These are phyloP conservation scores for Phaonia tiefii DNA, from an alignment of 2,888 invertebrate genomes.

Conservation along the genomic window DNA sequence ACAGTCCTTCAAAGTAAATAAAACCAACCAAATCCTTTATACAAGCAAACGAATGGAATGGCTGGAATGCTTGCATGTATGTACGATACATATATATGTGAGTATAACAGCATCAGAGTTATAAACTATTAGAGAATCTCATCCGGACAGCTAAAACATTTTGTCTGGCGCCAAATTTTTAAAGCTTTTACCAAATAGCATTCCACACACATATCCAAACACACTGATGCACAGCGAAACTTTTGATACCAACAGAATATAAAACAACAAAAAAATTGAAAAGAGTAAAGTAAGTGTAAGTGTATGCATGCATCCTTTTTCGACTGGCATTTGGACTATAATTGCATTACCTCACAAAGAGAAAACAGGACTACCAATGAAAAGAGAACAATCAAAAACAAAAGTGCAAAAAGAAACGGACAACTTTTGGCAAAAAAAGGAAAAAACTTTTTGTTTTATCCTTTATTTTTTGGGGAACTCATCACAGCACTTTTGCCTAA, in stretches of 20 bases:
- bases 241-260: constrained; percentile 48
- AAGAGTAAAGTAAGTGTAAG: constrained; percentile 45
- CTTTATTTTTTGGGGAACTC: constrained; percentile 14
- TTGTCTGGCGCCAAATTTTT: constrained; percentile 67
- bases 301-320: no score
- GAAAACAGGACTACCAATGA: no score
- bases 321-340: constrained; percentile 41
- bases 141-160: constrained; percentile 57
- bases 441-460: constrained; percentile 6
- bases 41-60: no score
- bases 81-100: not conserved
- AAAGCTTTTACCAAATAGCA: constrained; percentile 57
- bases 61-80: no score
- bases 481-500: not conserved
- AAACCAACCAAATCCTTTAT: no score
- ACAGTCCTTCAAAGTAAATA: no score
- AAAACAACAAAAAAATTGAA: constrained; percentile 4
- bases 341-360: constrained; percentile 58
- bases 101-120: constrained; percentile 50
- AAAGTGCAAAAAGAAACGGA: constrained; percentile 23
- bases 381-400: not conserved
- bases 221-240: constrained; percentile 21
- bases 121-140: constrained; percentile 56
- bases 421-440: no score
- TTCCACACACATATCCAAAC: constrained; percentile 41